Evolutionary conservation across 2,797 vertebrate species (phyloP).

Genomic region (Gila robusta): DNA sequence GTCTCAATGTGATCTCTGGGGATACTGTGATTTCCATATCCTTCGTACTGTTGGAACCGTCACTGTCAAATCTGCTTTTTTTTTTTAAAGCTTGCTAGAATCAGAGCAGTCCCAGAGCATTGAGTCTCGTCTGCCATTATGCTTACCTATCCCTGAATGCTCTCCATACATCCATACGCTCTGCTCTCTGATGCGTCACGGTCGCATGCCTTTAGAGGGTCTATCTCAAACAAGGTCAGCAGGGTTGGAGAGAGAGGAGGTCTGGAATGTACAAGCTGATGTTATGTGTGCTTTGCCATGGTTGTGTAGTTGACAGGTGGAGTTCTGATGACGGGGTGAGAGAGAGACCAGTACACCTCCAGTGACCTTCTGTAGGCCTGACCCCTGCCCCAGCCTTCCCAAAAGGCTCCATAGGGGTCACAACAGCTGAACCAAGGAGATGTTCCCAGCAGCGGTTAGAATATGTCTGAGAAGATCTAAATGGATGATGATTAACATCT

Average conservation of each 20-base stretch:
- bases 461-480: slow-evolving; percentile 24
- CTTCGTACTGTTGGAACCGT: slow-evolving; percentile 40
- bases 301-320: slow-evolving; percentile 51
- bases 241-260: slow-evolving; percentile 47
- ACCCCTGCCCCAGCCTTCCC: slow-evolving; percentile 51
- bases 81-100: slow-evolving; percentile 37
- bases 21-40: slow-evolving; percentile 25
- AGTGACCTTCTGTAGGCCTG: slow-evolving; percentile 66
- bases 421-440: slow-evolving; percentile 52
- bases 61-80: slow-evolving; percentile 40
- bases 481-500: slow-evolving; percentile 18
- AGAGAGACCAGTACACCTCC: slow-evolving; percentile 68
- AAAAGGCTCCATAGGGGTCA: slow-evolving; percentile 51
- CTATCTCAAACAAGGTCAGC: slow-evolving; percentile 43
- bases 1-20: slow-evolving; percentile 44
- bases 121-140: slow-evolving; percentile 34
- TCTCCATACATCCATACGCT: slow-evolving; percentile 50
- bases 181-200: slow-evolving; percentile 42
- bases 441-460: slow-evolving; percentile 47
- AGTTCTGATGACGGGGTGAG: slow-evolving; percentile 45
- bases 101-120: slow-evolving; percentile 35
- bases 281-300: slow-evolving; percentile 60
- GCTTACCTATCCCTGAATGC: slow-evolving; percentile 38
- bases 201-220: slow-evolving; percentile 45
- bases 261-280: slow-evolving; percentile 59